A percentile compares a stretch with the other conserved stretches of the same genome.
Evolutionary conservation across 2,888 invertebrate genomes (phyloP).

Genomic region (Campoletis raptor): DNA sequence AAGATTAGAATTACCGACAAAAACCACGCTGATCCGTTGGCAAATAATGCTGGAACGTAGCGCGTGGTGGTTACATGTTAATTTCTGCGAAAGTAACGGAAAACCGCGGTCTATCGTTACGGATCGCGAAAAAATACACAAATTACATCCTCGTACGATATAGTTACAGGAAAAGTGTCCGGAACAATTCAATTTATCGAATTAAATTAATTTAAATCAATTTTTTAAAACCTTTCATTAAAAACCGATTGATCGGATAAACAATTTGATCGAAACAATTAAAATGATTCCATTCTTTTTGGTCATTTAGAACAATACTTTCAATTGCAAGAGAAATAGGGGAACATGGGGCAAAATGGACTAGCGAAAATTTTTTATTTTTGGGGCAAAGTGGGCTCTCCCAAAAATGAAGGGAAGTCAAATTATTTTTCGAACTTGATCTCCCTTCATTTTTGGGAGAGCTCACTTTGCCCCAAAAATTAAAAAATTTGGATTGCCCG

Average conservation of each 20-base stretch:
- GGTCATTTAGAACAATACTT: too few relatives aligned
- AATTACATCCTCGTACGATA: constrained; percentile 5
- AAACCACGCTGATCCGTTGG: constrained; percentile 36
- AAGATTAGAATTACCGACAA: constrained; percentile 37
- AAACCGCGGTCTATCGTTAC: neutral
- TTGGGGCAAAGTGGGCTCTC: too few relatives aligned
- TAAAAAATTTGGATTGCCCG: too few relatives aligned
- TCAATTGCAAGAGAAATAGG: too few relatives aligned
- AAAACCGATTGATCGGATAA: neutral
- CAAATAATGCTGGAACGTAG: constrained; percentile 8
- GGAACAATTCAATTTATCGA: neutral
- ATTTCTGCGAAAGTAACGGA: constrained; percentile 56
- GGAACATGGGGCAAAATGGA: too few relatives aligned
- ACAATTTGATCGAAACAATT: neutral
- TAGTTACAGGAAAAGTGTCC: neutral
- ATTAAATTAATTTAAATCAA: neutral
- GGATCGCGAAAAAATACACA: neutral
- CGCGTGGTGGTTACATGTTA: constrained; percentile 31
- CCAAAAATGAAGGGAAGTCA: too few relatives aligned
- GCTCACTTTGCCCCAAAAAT: too few relatives aligned
- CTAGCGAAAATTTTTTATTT: too few relatives aligned
- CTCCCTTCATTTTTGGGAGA: too few relatives aligned
- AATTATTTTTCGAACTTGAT: too few relatives aligned
- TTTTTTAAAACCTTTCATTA: neutral
- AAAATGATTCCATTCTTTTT: too few relatives aligned